Base-by-base conservation (phyloP, 2,113 vertebrate genomes). In the Corythoichthys haematopterus region DNA sequence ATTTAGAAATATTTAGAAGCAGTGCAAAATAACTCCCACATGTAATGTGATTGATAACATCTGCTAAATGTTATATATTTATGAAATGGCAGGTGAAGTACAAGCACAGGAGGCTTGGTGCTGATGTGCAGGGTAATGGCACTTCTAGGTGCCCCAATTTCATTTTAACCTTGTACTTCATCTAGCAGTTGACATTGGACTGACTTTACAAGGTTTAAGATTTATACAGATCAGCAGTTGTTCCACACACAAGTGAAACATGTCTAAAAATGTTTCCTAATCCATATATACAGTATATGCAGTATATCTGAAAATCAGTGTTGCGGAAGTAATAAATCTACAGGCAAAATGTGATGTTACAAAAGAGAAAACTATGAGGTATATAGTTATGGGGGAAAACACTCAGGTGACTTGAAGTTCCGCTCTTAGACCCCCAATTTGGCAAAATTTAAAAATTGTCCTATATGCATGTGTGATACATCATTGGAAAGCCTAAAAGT, bases 11-110 rank as follows among this genome's bases (percentile, higher is more conserved):
- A 60, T 60, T 20, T 10, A 16, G 11, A 16, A 40, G 16, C 14
- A 16, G 37, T 60, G 37, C 58, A 43, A 28, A 3, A 12, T 33
- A 55, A 60, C 15, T 37, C 56, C 6, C 36, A 16, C 5, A 8
- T 58, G 37, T 11, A 60, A n/a, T 40, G 15, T 60, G 58, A 37
- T 60, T 60, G 14, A 58, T 16, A 37, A 58, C 56, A 58, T 33
- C 56, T 38, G 56, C 56, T 33, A 58, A 58, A 58, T 58, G 56
- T 58, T 13, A 37, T 37, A 58, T 58, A 58, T 58, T 58, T 37
- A 58, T 60, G 58, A 60, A 60, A 60, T 60, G 16, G 58, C 58
- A 60, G 58, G 58, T 60, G 37, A 37, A 60, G 35, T 43, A 9
- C 37, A 60, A 60, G 37, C 58, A 43, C 37, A 60, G 58, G 37